Base-by-base conservation (phyloP, 2,797 vertebrate genomes). In the Oryzias dopingdopingensis region DNA sequence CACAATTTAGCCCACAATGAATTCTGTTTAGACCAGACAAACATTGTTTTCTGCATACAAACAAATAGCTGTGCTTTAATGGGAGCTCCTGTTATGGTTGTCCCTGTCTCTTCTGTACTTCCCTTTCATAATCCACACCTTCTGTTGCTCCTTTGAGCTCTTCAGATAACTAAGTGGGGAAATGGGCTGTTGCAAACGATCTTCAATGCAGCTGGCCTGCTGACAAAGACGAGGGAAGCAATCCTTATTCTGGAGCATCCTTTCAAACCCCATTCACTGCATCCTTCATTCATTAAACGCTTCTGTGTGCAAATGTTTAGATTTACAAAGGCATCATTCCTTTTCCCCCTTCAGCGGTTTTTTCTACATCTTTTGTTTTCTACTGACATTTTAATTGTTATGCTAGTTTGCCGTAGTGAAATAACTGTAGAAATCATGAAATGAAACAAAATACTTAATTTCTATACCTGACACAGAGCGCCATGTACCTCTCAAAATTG, bases 171-270 rank as follows among this genome's bases (percentile, higher is more conserved):
- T 88, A 88, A 90, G 83, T 85, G 83, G 77, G 83, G 86, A 89
- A 91, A 90, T 89, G 88, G 85, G 70, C 85, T 89, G 88, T 90
- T 85, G 85, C 85, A 89, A 89, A 90, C 85, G 75, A 86, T 89
- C 84, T 88, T 92, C 88, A 91, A 88, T 90, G 86, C 83, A 87
- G 74, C 86, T 84, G 85, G 81, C 84, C 69, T 51, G 42, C 69
- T 81, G 84, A 88, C 85, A 77, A 84, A 37, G 32, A 12, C 12
- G 32, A 37, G 79, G 87, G 70, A 72, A 62, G 53, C 68, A 55
- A 64, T 49, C 76, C 62, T 26, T 65, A 55, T 76, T 51, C 62
- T 76, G 65, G 67, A 75, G 67, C 80, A 82, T 73, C 70, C 68
- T 66, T 70, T 79, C 67, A 74, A 62, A 22, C 52, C 14, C 17